phyloP scores from a whole-genome alignment of 2,113 vertebrate species.

The Sterrhoptilus dennistouni region DNA sequence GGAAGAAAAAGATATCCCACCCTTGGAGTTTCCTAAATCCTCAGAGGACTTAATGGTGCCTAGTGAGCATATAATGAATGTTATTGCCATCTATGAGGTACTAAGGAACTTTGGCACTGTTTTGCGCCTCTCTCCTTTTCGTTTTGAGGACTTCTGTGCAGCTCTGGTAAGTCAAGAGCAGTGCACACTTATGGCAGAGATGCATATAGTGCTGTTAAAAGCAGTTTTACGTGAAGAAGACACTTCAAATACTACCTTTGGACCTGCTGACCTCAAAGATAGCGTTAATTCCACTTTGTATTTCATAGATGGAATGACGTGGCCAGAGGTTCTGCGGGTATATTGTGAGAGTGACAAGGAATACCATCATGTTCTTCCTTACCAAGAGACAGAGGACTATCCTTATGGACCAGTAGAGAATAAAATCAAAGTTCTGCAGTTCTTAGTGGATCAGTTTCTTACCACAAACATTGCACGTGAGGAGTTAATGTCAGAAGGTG shows the following conservation, averaged over 20 bases:
- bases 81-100: conserved; percentile 93
- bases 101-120: conserved; percentile 95
- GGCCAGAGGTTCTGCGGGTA: conserved; percentile 93
- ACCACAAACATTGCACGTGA: conserved; percentile 97
- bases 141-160: conserved; percentile 98
- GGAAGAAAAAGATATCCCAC: conserved; percentile 93
- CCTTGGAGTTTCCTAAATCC: conserved; percentile 88
- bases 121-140: conserved; percentile 93
- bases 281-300: conserved; percentile 97
- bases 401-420: conserved; percentile 91
- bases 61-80: conserved; percentile 90
- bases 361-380: conserved; percentile 90
- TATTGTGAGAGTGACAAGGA: conserved; percentile 97
- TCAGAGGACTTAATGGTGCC: conserved; percentile 96
- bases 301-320: conserved; percentile 98
- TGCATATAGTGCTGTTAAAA: conserved; percentile 91
- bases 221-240: conserved; percentile 96
- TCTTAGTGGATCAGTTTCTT: conserved; percentile 96
- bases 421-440: conserved; percentile 96
- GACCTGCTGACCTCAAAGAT: conserved; percentile 96
- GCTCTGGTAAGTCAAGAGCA: conserved; percentile 95
- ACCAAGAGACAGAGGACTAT: conserved; percentile 92
- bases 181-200: conserved; percentile 96
- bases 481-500: conserved; percentile 96
- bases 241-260: conserved; percentile 96